Conservation (phyloP, 2,797 vertebrate species). For the Avahi laniger region DNA sequence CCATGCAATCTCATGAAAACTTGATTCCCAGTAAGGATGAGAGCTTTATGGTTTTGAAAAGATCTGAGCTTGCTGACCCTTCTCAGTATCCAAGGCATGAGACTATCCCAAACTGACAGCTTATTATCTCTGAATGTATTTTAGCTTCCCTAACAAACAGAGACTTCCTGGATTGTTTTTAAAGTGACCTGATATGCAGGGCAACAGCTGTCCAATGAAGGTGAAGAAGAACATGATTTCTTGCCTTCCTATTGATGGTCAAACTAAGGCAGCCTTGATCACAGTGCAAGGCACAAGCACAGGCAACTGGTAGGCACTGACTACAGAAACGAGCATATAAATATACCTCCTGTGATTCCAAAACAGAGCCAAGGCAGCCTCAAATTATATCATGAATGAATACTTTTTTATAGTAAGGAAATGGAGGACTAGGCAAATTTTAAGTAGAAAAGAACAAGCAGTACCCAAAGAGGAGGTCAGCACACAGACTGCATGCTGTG, state of each 20-base stretch:
- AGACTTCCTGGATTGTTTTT: slow-evolving; percentile 1
- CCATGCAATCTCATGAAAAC: slow-evolving; percentile 18
- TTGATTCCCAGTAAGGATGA: slow-evolving; percentile 28
- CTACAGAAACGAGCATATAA: neutral
- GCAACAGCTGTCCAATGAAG: neutral
- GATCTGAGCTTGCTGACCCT: neutral
- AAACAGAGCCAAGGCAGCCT: neutral
- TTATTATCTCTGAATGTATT: slow-evolving; percentile 16
- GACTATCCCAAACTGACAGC: neutral
- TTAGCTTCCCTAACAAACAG: slow-evolving; percentile 19
- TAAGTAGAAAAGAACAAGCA: neutral
- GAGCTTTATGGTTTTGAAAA: neutral
- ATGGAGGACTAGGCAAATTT: neutral
- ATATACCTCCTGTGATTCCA: neutral
- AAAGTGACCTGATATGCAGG: neutral
- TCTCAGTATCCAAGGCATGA: neutral
- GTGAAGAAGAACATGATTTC: neutral
- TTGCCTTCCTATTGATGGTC: neutral
- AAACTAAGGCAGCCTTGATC: neutral
- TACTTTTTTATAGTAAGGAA: neutral
- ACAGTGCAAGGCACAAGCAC: neutral
- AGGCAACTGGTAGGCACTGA: accelerated
- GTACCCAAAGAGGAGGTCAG: neutral
- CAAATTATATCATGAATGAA: neutral
- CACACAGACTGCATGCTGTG: accelerated